These are phyloP conservation scores for Notoglanidium macrostoma DNA, from an alignment of 2,797 vertebrate genomes.

Conservation along the genomic window DNA sequence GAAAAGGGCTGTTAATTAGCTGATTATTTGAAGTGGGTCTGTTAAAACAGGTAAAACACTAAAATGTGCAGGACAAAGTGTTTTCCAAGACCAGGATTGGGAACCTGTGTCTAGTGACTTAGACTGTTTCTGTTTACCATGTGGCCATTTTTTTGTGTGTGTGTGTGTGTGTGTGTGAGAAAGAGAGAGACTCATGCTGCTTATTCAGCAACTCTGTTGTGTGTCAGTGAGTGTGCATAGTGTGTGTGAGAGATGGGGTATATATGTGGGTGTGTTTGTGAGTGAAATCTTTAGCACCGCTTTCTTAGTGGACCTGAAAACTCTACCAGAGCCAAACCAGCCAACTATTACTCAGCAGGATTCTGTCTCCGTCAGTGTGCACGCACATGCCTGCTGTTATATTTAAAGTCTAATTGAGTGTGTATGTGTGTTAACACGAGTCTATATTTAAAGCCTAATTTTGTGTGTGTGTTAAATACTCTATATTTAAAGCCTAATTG, in stretches of 20 bases:
- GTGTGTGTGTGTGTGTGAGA: background rate
- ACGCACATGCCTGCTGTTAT: constrained; percentile 37
- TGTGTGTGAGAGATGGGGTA: constrained; percentile 17
- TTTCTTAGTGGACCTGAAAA: constrained; percentile 42
- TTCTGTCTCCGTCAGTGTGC: constrained; percentile 37
- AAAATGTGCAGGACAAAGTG: background rate
- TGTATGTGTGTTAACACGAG: constrained; percentile 43
- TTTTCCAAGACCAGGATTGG: background rate
- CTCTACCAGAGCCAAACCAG: constrained; percentile 38
- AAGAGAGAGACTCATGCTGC: background rate
- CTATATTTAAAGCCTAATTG: constrained; percentile 66
- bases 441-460: constrained; percentile 57
- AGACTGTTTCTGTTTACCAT: constrained; percentile 7
- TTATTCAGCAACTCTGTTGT: constrained; percentile 35
- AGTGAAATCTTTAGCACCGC: constrained; percentile 43
- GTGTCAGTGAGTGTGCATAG: constrained; percentile 27
- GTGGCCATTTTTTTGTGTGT: background rate
- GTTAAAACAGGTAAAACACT: background rate
- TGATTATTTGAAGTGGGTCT: background rate
- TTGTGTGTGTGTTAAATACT: constrained; percentile 45
- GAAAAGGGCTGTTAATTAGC: background rate
- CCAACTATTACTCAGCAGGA: constrained; percentile 46
- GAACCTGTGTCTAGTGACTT: background rate
- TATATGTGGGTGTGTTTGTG: constrained; percentile 1
- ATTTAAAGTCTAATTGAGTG: constrained; percentile 55